Conservation (phyloP, 2,113 vertebrate genomes). For the Muntiacus reevesi region DNA sequence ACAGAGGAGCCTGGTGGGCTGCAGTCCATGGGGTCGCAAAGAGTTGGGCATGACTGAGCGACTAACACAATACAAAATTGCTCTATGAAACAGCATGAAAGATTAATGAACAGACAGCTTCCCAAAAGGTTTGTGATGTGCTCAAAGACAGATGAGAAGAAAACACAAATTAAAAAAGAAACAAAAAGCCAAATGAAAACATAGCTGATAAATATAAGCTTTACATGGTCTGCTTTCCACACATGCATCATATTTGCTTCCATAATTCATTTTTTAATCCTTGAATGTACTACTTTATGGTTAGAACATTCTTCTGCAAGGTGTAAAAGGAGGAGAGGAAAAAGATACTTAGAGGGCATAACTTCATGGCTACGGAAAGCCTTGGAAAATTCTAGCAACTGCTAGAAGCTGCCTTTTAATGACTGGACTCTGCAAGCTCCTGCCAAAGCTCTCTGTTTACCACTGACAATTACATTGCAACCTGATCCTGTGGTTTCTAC, state of each 20-base stretch:
- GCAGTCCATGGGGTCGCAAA: no score
- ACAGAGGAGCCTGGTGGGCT: no score
- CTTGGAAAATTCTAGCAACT: conserved; percentile 3
- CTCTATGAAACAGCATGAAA: neutral
- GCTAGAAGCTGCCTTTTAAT: neutral
- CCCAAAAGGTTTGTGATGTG: neutral
- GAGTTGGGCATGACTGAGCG: no score
- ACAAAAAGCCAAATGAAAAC: neutral
- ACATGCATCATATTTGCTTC: neutral
- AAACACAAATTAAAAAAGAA: neutral
- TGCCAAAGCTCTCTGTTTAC: neutral
- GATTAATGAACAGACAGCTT: neutral
- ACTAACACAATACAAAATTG: neutral
- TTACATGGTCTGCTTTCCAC: neutral
- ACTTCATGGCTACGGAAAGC: neutral
- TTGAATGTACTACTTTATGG: neutral
- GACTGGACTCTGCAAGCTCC: neutral
- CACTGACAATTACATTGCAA: neutral
- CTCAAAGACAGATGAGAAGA: neutral
- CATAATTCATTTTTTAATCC: conserved; percentile 5
- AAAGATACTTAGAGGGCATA: neutral
- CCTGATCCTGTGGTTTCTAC: conserved; percentile 32
- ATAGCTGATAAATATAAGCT: neutral
- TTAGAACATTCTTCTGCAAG: conserved; percentile 4
- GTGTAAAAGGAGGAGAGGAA: neutral